phyloP scores from a whole-genome alignment of 1,140 invertebrate species.

The Drosophila burlai region DNA sequence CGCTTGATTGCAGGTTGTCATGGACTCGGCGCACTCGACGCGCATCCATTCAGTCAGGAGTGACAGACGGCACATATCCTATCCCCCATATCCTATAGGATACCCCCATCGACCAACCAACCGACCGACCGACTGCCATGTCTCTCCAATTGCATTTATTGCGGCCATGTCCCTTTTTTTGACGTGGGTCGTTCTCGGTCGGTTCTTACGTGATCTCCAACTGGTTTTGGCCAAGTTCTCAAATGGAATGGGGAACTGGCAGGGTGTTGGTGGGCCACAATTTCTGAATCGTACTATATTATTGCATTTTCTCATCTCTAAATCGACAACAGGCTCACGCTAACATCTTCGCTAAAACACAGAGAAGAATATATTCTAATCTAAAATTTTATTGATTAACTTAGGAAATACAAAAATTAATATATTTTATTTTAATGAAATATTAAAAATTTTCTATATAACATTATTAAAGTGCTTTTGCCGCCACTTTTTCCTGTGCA shows the following conservation, averaged over 20 bases:
- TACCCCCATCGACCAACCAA: conserved; percentile 28
- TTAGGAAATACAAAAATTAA: not conserved
- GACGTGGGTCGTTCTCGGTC: conserved; percentile 65
- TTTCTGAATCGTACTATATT: conserved; percentile 21
- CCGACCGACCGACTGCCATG: conserved; percentile 31
- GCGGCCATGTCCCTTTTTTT: conserved; percentile 57
- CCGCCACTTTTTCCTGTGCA: conserved; percentile 4
- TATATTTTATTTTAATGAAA: not conserved
- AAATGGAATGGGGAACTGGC: not conserved
- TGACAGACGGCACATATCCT: conserved; percentile 56
- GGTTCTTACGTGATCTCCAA: conserved; percentile 46
- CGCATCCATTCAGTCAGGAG: conserved; percentile 58
- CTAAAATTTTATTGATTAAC: too few species aligned
- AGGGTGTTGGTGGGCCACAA: conserved; percentile 7
- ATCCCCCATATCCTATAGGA: conserved; percentile 22
- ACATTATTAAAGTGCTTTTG: not conserved
- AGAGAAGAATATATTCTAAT: not conserved
- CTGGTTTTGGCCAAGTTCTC: conserved; percentile 45
- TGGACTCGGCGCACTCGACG: conserved; percentile 47
- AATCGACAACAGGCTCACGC: conserved; percentile 2
- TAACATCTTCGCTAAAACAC: not conserved
- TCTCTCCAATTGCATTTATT: conserved; percentile 63
- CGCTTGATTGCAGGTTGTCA: conserved; percentile 79
- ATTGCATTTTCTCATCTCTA: conserved; percentile 26
- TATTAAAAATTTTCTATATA: not conserved